These are phyloP conservation scores for Limnodromus scolopaceus DNA, from an alignment of 2,797 vertebrate species.

Conservation along the genomic window DNA sequence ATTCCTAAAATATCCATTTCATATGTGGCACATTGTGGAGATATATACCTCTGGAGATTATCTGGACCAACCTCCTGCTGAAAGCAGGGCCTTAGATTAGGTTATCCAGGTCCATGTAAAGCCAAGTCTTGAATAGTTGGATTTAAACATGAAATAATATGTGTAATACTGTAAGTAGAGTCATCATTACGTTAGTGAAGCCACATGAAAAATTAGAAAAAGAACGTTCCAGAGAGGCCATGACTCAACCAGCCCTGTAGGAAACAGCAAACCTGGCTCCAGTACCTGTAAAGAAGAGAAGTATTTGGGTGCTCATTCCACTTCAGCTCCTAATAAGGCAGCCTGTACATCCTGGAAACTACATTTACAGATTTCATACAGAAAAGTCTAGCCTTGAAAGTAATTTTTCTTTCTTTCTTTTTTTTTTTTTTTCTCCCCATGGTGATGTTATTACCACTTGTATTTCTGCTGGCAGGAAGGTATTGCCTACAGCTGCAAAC, in stretches of 20 bases:
- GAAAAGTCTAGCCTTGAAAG: neutral
- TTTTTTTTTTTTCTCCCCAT: neutral
- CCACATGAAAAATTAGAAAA: neutral
- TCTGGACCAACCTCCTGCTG: neutral
- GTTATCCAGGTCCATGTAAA: neutral
- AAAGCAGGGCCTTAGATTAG: neutral
- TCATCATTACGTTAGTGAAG: neutral
- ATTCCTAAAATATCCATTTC: slow-evolving; percentile 13
- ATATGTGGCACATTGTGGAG: neutral
- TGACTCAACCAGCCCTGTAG: neutral
- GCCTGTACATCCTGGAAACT: neutral
- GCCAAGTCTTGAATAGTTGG: neutral
- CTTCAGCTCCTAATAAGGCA: neutral
- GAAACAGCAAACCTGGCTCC: neutral
- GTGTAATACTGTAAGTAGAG: neutral
- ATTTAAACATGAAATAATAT: neutral
- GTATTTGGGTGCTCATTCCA: neutral
- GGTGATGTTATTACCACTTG: slow-evolving; percentile 41
- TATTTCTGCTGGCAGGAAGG: slow-evolving; percentile 44
- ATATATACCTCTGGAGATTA: neutral
- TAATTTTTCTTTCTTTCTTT: neutral
- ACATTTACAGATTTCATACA: slow-evolving; percentile 2
- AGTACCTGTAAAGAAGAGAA: neutral
- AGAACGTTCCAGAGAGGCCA: neutral
- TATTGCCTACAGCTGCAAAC: slow-evolving; percentile 45